Evolutionary conservation across 1,140 invertebrate species (phyloP).

Genomic region (Carposina sasakii): DNA sequence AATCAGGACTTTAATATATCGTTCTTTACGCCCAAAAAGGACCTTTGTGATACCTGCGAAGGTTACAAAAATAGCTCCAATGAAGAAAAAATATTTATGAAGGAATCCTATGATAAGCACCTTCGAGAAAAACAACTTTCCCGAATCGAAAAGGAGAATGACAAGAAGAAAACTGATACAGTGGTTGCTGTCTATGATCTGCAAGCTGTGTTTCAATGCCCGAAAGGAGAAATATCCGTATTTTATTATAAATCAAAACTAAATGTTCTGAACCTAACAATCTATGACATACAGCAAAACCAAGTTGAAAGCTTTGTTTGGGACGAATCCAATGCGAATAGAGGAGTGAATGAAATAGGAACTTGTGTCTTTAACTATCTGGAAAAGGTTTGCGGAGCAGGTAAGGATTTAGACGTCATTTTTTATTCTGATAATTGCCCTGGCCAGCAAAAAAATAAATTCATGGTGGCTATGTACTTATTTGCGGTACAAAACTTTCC

Average conservation of each 20-base stretch:
- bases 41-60: conserved; percentile 12
- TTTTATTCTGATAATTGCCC: conserved; percentile 52
- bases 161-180: conserved; percentile 17
- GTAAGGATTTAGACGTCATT: conserved; percentile 30
- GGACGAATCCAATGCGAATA: conserved; percentile 55
- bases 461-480: conserved; percentile 32
- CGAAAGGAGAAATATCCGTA: conserved; percentile 25
- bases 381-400: conserved; percentile 1
- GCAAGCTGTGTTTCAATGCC: conserved; percentile 28
- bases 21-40: conserved; percentile 15
- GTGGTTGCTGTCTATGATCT: conserved; percentile 24
- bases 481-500: conserved; percentile 27
- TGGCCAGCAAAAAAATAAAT: conserved; percentile 57
- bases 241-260: conserved; percentile 31
- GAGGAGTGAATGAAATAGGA: conserved; percentile 53
- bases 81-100: conserved; percentile 18
- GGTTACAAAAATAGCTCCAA: conserved; percentile 15
- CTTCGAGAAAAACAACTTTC: conserved; percentile 16
- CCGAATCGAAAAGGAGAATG: conserved; percentile 23
- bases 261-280: conserved; percentile 9
- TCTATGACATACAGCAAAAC: conserved; percentile 12
- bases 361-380: conserved; percentile 42
- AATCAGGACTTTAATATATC: conserved; percentile 17
- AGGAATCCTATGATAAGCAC: conserved; percentile 18
- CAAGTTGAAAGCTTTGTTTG: conserved; percentile 49